Percentiles rank a stretch among this genome's conserved stretches.
These are phyloP conservation scores for Anguilla marmorata DNA, from an alignment of 2,797 vertebrate genomes.

Conservation along the genomic window DNA sequence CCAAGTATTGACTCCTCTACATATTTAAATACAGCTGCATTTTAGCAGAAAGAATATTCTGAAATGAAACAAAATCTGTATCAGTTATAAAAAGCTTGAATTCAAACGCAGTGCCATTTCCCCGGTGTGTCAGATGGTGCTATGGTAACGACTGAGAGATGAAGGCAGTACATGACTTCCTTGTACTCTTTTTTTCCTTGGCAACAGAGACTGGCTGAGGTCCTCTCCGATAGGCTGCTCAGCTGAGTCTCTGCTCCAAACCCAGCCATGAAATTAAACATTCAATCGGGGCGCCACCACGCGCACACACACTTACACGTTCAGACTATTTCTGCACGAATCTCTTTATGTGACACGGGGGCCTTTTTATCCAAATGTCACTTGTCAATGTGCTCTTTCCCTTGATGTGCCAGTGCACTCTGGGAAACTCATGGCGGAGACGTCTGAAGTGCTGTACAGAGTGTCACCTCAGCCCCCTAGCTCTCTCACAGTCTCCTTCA, in stretches of 20 bases:
- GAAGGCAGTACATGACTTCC: neutral
- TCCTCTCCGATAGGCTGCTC: slow-evolving; percentile 3
- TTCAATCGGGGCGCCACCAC: neutral
- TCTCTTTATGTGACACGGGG: neutral
- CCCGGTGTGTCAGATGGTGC: neutral
- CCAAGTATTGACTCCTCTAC: neutral
- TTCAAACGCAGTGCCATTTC: neutral
- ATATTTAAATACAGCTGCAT: neutral
- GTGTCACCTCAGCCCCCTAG: neutral
- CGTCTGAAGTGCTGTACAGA: neutral
- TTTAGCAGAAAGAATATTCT: neutral
- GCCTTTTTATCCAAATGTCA: neutral
- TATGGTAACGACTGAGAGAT: neutral
- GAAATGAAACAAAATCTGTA: neutral
- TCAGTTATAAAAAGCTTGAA: neutral
- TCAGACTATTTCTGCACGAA: neutral
- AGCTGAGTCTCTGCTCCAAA: neutral
- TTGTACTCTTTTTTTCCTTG: neutral
- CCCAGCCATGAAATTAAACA: neutral
- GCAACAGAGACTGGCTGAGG: neutral
- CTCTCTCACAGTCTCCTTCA: neutral
- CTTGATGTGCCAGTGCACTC: neutral
- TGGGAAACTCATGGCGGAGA: neutral
- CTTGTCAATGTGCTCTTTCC: neutral
- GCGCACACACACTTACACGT: neutral